Conservation (phyloP, 2,797 vertebrate genomes). For the Fistularia tabacaria region DNA sequence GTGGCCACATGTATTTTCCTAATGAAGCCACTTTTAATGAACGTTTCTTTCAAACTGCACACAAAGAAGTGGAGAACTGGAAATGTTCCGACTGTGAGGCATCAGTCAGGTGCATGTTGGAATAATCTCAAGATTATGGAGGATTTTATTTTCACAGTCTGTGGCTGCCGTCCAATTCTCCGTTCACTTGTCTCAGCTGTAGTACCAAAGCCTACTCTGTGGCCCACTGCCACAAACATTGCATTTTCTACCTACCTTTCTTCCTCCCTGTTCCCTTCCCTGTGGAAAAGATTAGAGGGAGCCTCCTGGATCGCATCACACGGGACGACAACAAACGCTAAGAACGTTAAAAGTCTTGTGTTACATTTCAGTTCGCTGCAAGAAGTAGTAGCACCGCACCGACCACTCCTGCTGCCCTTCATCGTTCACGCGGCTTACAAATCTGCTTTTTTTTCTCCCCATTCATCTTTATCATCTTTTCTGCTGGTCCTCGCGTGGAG, state of each 20-base stretch:
- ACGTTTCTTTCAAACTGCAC: too few species aligned
- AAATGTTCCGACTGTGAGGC: too few species aligned
- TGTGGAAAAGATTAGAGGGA: constrained; percentile 34
- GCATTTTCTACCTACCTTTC: constrained; percentile 20
- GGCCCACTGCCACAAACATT: constrained; percentile 20
- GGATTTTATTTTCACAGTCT: constrained; percentile 24
- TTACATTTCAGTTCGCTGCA: constrained; percentile 24
- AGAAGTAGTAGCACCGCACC: constrained; percentile 7
- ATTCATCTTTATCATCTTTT: neutral
- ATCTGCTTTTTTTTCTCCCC: too few species aligned
- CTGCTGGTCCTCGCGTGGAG: neutral
- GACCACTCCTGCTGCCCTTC: constrained; percentile 21
- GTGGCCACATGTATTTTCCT: too few species aligned
- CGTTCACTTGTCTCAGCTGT: constrained; percentile 29
- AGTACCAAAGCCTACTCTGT: constrained; percentile 18
- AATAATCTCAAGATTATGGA: constrained; percentile 8
- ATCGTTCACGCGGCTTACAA: constrained; percentile 29
- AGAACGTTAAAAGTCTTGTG: constrained; percentile 31
- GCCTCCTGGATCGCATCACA: constrained; percentile 43
- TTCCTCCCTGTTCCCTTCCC: constrained; percentile 2
- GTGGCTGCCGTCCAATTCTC: constrained; percentile 10
- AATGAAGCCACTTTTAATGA: too few species aligned
- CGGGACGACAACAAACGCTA: constrained; percentile 31
- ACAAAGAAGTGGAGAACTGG: too few species aligned
- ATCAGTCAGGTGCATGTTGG: neutral